Evolutionary conservation across 2,888 invertebrate genomes (phyloP), one percentile per base, ranked within the genome.

Genomic region (Euphydryas editha): DNA sequence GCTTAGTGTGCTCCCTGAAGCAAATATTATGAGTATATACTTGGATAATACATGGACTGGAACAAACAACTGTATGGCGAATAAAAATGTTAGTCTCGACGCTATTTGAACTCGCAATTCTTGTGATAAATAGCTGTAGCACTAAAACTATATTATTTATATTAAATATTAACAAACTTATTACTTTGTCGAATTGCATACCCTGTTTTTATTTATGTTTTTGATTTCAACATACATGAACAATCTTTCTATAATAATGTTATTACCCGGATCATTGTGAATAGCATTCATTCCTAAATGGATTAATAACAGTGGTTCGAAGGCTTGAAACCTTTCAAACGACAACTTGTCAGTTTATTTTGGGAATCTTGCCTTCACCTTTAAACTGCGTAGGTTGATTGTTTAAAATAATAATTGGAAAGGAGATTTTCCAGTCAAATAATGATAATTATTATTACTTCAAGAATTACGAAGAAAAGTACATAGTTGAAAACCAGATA

Each of bases 321-420:
- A 88, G 84, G 85, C 81, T 82, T 65, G 90, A 91, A 90, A 79
- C 88, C 90, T 54, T 69, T 74, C 77, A 79, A 85, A 71, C 73
- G 79, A 71, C 66, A 62, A 84, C 80, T 81, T 82, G 59, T 17
- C 71, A 68, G 76, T 80, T 75, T 85, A 85, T 86, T 85, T 88
- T 84, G 86, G 85, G 79, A 79, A 65, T 68, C 61, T 59, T 62
- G 67, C 47, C n/a, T 37, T 54, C 30, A 54, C 49, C 21, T 51
- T 51, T 7, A 51, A 24, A 15, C 20, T 18, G 49, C 24, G 49
- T 51, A 13, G 49, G 21, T 15, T 47, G 47, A 47, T 11, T 11
- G 10, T 47, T 47, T 21, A n/a, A n/a, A n/a, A n/a, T n/a, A n/a
- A n/a, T n/a, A n/a, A n/a, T n/a, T n/a, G n/a, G n/a, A n/a, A 51